These are phyloP conservation scores for Scyliorhinus canicula DNA, from an alignment of 2,797 vertebrate genomes.

Conservation along the genomic window DNA sequence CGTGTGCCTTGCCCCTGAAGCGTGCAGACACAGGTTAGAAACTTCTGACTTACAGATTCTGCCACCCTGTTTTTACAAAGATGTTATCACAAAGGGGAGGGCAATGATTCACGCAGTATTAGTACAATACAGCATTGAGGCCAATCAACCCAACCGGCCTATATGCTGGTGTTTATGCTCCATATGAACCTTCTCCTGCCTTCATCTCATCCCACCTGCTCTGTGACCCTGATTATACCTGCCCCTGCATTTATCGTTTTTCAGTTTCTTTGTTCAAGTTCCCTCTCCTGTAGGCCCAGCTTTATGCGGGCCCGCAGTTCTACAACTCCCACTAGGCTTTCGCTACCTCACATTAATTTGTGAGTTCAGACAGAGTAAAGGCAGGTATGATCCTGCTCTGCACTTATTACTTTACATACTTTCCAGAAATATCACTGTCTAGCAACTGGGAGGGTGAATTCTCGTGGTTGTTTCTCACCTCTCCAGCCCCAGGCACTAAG, in stretches of 20 bases:
- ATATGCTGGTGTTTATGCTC: not conserved
- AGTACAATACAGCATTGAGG: not conserved
- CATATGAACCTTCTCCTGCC: not conserved
- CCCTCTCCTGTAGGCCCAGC: not conserved
- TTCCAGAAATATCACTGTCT: not conserved
- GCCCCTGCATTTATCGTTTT: not conserved
- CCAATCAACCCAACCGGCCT: not conserved
- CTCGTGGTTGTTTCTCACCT: not conserved
- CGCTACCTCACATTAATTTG: not conserved
- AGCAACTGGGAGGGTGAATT: not conserved
- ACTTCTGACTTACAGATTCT: not conserved
- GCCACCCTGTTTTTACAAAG: not conserved
- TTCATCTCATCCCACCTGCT: not conserved
- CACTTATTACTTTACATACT: not conserved
- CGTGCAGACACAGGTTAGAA: not conserved
- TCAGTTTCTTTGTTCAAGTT: not conserved
- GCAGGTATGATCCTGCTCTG: not conserved
- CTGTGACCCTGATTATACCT: not conserved
- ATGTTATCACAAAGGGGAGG: not conserved
- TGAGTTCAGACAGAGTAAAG: not conserved
- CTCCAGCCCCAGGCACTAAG: not conserved
- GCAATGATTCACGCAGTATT: not conserved
- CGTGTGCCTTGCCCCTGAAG: not conserved
- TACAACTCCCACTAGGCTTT: not conserved
- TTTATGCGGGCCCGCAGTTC: no score